These are phyloP conservation scores for Pantherophis vulpinus DNA, from an alignment of 2,797 vertebrate species.

Conservation along the genomic window DNA sequence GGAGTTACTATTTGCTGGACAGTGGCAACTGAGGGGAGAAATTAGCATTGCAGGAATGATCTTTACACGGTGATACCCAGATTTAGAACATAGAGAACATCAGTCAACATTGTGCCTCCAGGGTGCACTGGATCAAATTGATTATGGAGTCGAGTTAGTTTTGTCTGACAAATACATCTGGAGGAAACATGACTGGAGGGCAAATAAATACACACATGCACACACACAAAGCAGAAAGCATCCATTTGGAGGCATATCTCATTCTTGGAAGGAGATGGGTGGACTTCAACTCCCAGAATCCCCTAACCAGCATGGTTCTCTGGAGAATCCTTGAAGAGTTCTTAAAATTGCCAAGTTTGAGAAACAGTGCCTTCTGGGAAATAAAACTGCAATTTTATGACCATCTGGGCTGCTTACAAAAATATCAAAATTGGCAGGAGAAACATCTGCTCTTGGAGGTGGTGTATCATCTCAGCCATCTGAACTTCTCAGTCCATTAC, in stretches of 20 bases:
- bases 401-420: not conserved
- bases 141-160: not conserved
- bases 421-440: not conserved
- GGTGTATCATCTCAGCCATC: not conserved
- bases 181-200: not conserved
- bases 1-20: not conserved
- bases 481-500: not conserved
- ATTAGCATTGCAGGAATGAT: not conserved
- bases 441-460: not conserved
- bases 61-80: not conserved
- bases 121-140: not conserved
- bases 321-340: not conserved
- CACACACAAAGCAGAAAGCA: not conserved
- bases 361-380: not conserved
- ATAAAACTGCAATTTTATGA: not conserved
- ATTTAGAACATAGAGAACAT: not conserved
- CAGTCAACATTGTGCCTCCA: not conserved
- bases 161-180: not conserved
- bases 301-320: not conserved
- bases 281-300: not conserved
- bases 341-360: not conserved
- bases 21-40: not conserved
- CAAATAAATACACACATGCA: not conserved
- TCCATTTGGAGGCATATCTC: not conserved
- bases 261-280: not conserved